A percentile compares a stretch with the other conserved stretches of the same genome.
These are phyloP conservation scores for Nestor notabilis DNA, from an alignment of 2,113 vertebrate genomes.

Conservation along the genomic window DNA sequence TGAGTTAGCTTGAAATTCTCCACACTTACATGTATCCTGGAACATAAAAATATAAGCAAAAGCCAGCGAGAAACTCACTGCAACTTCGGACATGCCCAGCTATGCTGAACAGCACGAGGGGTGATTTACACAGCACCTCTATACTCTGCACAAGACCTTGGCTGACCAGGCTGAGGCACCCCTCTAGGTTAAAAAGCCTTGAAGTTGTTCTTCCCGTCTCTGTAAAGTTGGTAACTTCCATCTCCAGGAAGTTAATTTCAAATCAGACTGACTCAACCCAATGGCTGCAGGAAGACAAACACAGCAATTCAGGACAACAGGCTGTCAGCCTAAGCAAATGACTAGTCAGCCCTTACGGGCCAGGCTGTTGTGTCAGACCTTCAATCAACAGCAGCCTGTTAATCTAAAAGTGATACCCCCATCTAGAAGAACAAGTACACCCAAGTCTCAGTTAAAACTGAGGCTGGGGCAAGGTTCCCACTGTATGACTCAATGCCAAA, in stretches of 20 bases:
- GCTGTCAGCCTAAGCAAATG: background rate
- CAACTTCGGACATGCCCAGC: background rate
- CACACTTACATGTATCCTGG: background rate
- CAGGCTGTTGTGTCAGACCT: background rate
- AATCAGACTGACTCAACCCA: background rate
- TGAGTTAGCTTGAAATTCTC: background rate
- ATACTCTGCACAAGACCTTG: background rate
- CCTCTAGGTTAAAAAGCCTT: background rate
- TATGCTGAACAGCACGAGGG: background rate
- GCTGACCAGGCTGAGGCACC: background rate
- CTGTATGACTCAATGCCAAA: background rate
- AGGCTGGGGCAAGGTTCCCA: background rate
- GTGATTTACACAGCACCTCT: background rate
- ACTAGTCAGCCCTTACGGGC: background rate
- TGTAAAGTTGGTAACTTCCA: background rate
- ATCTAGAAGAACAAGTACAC: background rate
- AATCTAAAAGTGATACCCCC: rapidly evolving
- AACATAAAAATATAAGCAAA: background rate
- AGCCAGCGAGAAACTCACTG: background rate
- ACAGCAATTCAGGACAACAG: background rate
- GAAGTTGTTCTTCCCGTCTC: background rate
- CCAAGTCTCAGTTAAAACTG: background rate
- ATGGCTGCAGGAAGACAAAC: background rate
- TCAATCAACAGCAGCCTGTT: background rate
- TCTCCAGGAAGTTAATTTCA: background rate